These are phyloP conservation scores for Shargacucullia verbasci DNA, from an alignment of 2,888 invertebrate species.

Conservation along the genomic window DNA sequence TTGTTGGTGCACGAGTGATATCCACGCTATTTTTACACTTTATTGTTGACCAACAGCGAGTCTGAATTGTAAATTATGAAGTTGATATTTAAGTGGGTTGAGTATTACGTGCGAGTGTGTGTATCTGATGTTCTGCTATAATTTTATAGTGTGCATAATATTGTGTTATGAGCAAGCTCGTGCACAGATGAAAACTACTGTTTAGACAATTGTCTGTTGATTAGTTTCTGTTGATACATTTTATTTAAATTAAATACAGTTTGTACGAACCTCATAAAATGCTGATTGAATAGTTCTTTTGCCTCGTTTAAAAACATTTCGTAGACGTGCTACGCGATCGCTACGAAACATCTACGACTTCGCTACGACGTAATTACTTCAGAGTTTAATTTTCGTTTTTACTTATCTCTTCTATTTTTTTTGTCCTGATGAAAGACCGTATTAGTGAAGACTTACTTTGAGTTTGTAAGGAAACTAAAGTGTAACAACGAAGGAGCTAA, in stretches of 20 bases:
- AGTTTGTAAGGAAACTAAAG: conserved; percentile 36
- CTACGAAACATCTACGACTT: conserved; percentile 51
- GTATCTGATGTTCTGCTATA: conserved; percentile 3
- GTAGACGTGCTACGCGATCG: conserved; percentile 48
- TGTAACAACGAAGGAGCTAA: conserved; percentile 18
- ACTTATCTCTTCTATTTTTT: conserved; percentile 34
- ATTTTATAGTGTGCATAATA: conserved; percentile 14
- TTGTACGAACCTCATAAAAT: conserved; percentile 32
- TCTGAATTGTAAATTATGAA: conserved; percentile 47
- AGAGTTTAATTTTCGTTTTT: conserved; percentile 51
- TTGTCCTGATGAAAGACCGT: conserved; percentile 26
- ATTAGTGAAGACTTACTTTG: conserved; percentile 30
- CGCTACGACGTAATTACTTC: conserved; percentile 50
- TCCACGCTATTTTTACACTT: conserved; percentile 47
- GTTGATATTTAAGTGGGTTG: conserved; percentile 36
- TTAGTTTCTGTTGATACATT: conserved; percentile 32
- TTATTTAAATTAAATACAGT: conserved; percentile 36
- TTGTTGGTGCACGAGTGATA: conserved; percentile 65
- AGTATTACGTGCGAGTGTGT: conserved; percentile 13
- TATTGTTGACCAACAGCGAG: conserved; percentile 43
- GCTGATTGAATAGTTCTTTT: conserved; percentile 27
- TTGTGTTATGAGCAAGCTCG: conserved; percentile 15
- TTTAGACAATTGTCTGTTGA: conserved; percentile 12
- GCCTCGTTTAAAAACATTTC: conserved; percentile 34
- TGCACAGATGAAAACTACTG: conserved; percentile 26